These are phyloP conservation scores for Plutella xylostella DNA, from an alignment of 2,888 invertebrate genomes.

Conservation along the genomic window DNA sequence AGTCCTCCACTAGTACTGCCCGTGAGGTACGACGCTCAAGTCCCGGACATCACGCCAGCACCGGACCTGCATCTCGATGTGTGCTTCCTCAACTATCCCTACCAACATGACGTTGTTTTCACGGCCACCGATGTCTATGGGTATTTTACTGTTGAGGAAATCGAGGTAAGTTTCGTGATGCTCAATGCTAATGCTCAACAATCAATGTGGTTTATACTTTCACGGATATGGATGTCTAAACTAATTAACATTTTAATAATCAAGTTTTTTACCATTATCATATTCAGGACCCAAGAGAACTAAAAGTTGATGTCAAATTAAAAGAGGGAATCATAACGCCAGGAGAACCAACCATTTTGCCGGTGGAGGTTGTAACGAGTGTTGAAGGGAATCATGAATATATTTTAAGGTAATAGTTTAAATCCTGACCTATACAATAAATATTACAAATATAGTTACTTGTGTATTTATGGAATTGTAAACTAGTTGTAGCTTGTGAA, in stretches of 20 bases:
- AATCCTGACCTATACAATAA: too few relatives aligned
- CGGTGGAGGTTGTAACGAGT: slow-evolving; percentile 51
- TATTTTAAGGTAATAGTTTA: slow-evolving; percentile 36
- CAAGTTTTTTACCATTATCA: too few relatives aligned
- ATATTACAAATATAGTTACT: not conserved
- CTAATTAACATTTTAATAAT: too few relatives aligned
- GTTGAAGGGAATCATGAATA: slow-evolving; percentile 54
- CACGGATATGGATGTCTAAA: too few relatives aligned
- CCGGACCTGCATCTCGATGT: slow-evolving; percentile 63
- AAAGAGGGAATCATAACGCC: slow-evolving; percentile 57
- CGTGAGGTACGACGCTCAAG: slow-evolving; percentile 57
- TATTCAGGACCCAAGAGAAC: not conserved
- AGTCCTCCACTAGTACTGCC: slow-evolving; percentile 64
- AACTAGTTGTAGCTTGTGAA: too few relatives aligned
- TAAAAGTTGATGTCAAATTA: slow-evolving; percentile 30
- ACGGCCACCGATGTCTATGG: slow-evolving; percentile 60
- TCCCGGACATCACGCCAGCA: slow-evolving; percentile 60
- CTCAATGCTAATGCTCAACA: too few relatives aligned
- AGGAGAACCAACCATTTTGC: slow-evolving; percentile 45
- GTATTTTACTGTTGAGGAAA: slow-evolving; percentile 46
- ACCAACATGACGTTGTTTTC: slow-evolving; percentile 56
- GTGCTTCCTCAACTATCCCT: slow-evolving; percentile 70
- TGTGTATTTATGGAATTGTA: not conserved
- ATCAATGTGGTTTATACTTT: too few relatives aligned
- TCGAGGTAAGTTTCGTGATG: slow-evolving; percentile 43